Base-by-base conservation (phyloP, 2,113 vertebrate species). In the Lophura nycthemera region DNA sequence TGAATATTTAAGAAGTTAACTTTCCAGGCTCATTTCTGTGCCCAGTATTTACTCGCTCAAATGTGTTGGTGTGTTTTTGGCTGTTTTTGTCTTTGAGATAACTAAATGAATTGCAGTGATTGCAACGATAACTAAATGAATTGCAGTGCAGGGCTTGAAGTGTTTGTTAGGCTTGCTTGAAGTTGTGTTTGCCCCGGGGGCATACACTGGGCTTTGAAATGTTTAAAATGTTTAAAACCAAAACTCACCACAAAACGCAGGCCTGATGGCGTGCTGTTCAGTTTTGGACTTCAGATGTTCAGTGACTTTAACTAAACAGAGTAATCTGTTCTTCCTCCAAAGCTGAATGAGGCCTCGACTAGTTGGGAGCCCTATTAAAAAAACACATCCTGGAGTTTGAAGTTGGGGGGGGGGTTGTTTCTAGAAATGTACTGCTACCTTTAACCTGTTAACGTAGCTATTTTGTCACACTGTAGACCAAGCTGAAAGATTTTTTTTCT, bases 161-260 rank as follows among this genome's bases (percentile, higher is more conserved):
- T 25, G 18, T 34, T 29, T 20, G 27, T 10, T 52, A 8, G 69
- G 16, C 1, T 1, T 50, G 12, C 10, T 2, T 18, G 47, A 47
- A 67, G 25, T 20, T 19, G 45, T 29, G 34, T n/a, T 4, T 12
- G 29, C 13, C 5, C 4, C 48, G 16, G 36, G 70, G 36, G 5
- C 15, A 1, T 11, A 4, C 3, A 0, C 25, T 19, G 29, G 45
- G 38, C 20, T 67, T 72, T n/a, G 18, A n/a, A n/a, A 11, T 36
- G 30, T 11, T 56, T 57, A 30, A 52, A 10, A 19, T 32, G 29
- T 32, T 30, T 10, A 34, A 67, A 34, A 71, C 25, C 9, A 47
- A 38, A 30, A 13, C 43, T 13, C 32, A 30, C 43, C 54, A 19
- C 54, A 20, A 20, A 47, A 36, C 4, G 10, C n/a, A 71, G 43